phyloP scores from a whole-genome alignment of 2,113 vertebrate species.

The Procavia capensis region DNA sequence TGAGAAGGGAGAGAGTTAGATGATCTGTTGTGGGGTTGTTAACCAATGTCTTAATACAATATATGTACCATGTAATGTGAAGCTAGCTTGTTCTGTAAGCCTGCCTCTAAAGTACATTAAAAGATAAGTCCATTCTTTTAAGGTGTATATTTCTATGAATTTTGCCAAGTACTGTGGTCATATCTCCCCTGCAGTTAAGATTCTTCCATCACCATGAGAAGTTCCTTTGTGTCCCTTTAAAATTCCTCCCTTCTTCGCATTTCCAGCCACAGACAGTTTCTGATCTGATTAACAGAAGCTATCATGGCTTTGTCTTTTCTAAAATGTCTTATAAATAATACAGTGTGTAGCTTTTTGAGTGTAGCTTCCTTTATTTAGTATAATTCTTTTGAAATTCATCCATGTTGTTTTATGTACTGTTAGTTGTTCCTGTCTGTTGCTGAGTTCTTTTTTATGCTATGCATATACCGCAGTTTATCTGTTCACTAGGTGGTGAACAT shows the following conservation, averaged over 20 bases:
- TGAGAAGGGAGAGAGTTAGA: too few species aligned
- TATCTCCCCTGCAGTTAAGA: background rate
- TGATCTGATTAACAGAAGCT: background rate
- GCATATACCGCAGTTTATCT: background rate
- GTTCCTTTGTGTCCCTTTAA: background rate
- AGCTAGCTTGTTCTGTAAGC: too few species aligned
- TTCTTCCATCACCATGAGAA: background rate
- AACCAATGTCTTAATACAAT: too few species aligned
- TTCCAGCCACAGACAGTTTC: background rate
- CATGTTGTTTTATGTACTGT: background rate
- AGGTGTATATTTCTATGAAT: background rate
- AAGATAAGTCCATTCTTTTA: slow-evolving; percentile 20
- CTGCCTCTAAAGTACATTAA: too few species aligned
- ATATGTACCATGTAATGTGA: too few species aligned
- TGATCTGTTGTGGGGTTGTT: too few species aligned
- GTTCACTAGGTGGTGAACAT: background rate
- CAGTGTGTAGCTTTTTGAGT: background rate
- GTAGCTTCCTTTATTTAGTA: background rate
- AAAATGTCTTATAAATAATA: background rate
- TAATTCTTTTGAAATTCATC: slow-evolving; percentile 13
- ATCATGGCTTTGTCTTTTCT: background rate
- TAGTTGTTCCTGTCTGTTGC: slow-evolving; percentile 7
- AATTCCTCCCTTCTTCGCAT: background rate
- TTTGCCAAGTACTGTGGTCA: slow-evolving; percentile 1
- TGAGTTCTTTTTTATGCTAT: slow-evolving; percentile 14